Evolutionary conservation across 1,140 invertebrate genomes (phyloP), one percentile per base, ranked within the genome.

Genomic region (Caenorhabditis brenneri): DNA sequence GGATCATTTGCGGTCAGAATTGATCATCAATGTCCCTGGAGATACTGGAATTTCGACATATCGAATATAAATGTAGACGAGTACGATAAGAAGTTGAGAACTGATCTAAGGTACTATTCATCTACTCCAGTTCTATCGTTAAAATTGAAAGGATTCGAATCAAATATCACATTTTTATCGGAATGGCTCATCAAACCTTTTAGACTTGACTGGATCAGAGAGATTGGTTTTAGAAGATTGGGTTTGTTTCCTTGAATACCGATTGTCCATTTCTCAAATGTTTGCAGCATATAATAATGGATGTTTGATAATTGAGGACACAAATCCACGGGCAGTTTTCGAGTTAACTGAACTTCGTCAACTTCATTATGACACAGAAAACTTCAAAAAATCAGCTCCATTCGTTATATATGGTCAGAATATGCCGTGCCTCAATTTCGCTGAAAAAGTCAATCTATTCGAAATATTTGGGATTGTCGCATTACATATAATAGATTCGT

Each of bases 1-100:
- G 65, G 65, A 74, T 74, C 65, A 9, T 74, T 74, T 74, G 65
- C 36, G n/a, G 33, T 74, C 22, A 10, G 65, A 74, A 74, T 74
- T 22, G 65, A 74, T 74, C 36, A n/a, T 24, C 22, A 22, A 9
- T 74, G 65, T 19, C 10, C 12, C 4, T 74, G 65, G 65, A 74
- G 36, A 74, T 74, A 74, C 15, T 74, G 65, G 65, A 74, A 74
- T 74, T 74, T 74, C 22, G 36, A 74, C 42, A 22, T 74, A 22
- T 74, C 65, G 15, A 39, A 74, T 22, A 24, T 74, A 9, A 19
- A 74, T 42, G 19, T 42, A 2, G n/a, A 74, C 2, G 7, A 42
- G 3, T 74, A 10, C 19, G 36, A 74, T 2, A 9, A 10, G 3
- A 5, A 42, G 2, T 24, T 24, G 16, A n/a, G 65, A 42, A 7